A percentile compares a stretch with the other conserved stretches of the same genome.
phyloP scores from a whole-genome alignment of 2,797 vertebrate species.

The Scolopax rusticola region DNA sequence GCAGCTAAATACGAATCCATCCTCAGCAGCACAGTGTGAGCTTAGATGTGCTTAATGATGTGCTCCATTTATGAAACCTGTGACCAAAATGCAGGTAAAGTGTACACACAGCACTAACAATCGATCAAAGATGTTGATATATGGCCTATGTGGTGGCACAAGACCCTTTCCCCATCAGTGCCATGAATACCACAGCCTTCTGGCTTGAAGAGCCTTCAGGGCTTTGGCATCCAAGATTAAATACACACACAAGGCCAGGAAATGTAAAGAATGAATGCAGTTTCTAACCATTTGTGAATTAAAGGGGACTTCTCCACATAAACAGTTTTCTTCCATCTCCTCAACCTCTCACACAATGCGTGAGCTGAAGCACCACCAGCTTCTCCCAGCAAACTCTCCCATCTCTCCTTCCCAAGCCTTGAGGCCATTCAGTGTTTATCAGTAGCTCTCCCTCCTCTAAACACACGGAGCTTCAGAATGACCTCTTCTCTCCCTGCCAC shows the following conservation, averaged over 20 bases:
- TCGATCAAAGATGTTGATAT: neutral
- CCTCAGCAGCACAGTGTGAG: neutral
- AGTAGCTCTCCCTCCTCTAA: neutral
- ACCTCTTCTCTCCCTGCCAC: neutral
- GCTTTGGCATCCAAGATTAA: neutral
- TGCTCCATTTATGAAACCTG: neutral
- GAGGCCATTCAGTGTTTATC: neutral
- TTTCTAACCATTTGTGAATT: neutral
- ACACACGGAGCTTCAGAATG: neutral
- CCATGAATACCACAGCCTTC: neutral
- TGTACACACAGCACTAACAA: neutral
- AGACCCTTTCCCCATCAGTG: neutral
- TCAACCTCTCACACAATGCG: neutral
- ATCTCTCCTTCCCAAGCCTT: neutral
- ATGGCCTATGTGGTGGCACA: neutral
- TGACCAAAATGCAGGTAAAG: neutral
- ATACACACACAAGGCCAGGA: neutral
- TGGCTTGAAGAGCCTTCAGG: neutral
- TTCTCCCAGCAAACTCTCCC: neutral
- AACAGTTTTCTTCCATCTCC: neutral
- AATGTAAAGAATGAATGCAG: neutral
- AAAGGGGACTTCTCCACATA: neutral
- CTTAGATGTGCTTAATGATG: neutral
- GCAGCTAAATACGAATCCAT: neutral
- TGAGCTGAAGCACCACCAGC: neutral